These are phyloP conservation scores for Enoplosus armatus DNA, from an alignment of 2,797 vertebrate species.

Conservation along the genomic window DNA sequence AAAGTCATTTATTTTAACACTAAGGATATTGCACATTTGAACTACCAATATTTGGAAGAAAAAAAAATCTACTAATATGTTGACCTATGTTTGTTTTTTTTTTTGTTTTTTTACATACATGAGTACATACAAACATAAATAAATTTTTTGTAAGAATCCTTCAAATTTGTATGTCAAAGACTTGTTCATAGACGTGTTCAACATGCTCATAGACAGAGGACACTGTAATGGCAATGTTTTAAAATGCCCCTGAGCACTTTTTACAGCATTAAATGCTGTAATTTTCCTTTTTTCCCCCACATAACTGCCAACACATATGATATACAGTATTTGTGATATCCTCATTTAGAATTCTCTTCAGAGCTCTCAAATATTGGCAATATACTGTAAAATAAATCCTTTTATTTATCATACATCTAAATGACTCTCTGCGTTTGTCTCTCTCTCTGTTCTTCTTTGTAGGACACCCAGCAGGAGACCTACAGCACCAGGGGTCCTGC, in stretches of 20 bases:
- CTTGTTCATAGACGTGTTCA: background rate
- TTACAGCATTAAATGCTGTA: background rate
- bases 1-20: constrained; percentile 2
- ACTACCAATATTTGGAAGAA: background rate
- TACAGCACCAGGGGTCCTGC: constrained; percentile 84
- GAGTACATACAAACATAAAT: background rate
- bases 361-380: background rate
- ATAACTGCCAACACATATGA: constrained; percentile 3
- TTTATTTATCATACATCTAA: constrained; percentile 19
- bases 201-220: constrained; percentile 15
- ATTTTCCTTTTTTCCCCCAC: background rate
- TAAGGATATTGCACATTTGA: background rate
- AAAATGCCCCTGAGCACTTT: constrained; percentile 1
- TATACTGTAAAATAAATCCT: constrained; percentile 3
- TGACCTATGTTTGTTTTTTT: background rate
- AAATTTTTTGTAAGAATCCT: background rate
- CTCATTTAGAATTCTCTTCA: constrained; percentile 3
- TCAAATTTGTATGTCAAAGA: constrained; percentile 17
- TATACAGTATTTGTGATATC: constrained; percentile 5
- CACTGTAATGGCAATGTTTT: constrained; percentile 29
- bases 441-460: constrained; percentile 26
- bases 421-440: constrained; percentile 4
- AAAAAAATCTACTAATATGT: background rate
- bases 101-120: background rate
- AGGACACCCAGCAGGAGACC: constrained; percentile 93